Conservation (phyloP, 2,797 vertebrate genomes). For the Hydrophis major region DNA sequence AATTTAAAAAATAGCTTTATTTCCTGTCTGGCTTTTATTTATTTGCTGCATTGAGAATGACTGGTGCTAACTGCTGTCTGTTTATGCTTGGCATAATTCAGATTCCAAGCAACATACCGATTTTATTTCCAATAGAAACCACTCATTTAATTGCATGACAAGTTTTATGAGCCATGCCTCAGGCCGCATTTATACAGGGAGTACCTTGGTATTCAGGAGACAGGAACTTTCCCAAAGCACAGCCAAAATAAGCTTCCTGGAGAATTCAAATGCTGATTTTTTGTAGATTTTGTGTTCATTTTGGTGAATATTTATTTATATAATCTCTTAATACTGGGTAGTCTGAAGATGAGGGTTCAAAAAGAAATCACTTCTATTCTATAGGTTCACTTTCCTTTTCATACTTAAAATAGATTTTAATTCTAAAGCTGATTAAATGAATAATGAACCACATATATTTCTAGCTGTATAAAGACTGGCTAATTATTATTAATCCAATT, state of each 20-base stretch:
- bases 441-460: background rate
- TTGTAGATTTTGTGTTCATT: slow-evolving; percentile 55
- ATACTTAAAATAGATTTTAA: background rate
- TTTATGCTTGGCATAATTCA: slow-evolving; percentile 70
- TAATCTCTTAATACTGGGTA: background rate
- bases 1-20: slow-evolving; percentile 60
- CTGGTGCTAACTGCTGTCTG: slow-evolving; percentile 51
- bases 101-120: slow-evolving; percentile 69
- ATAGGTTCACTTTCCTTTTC: slow-evolving; percentile 7
- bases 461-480: background rate
- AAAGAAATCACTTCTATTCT: slow-evolving; percentile 27
- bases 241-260: slow-evolving; percentile 62
- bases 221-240: slow-evolving; percentile 58
- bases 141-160: slow-evolving; percentile 79
- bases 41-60: slow-evolving; percentile 52
- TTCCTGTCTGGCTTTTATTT: slow-evolving; percentile 68
- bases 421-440: background rate
- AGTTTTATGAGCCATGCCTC: slow-evolving; percentile 77
- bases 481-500: slow-evolving; percentile 1
- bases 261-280: slow-evolving; percentile 49
- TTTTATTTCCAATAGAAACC: slow-evolving; percentile 79
- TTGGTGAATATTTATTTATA: background rate
- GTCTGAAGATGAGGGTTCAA: background rate
- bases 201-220: slow-evolving; percentile 70
- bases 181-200: slow-evolving; percentile 75